phyloP scores from a whole-genome alignment of 1,140 invertebrate genomes.

The Leptestheria dahalacensis region DNA sequence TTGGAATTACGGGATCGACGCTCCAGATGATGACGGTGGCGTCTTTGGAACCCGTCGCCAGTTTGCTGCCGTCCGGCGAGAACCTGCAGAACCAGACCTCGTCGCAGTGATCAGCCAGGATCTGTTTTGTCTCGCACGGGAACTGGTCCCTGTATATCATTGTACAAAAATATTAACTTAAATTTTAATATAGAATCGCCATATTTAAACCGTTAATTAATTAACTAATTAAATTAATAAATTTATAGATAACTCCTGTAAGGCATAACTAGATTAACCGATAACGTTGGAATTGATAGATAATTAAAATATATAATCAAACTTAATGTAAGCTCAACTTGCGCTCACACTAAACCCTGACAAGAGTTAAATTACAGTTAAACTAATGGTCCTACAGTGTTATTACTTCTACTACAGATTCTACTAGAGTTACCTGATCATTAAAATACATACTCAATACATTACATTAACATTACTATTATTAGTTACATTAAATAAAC shows the following conservation, averaged over 20 bases:
- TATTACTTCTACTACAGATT: too few species aligned
- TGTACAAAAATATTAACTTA: too few species aligned
- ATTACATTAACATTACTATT: too few species aligned
- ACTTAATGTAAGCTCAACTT: background rate
- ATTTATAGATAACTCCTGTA: too few species aligned
- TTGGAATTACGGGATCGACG: conserved; percentile 78
- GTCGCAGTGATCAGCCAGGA: conserved; percentile 90
- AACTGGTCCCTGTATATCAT: conserved; percentile 57
- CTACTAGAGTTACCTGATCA: background rate
- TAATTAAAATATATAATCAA: background rate
- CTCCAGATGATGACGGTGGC: conserved; percentile 93
- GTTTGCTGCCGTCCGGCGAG: conserved; percentile 82
- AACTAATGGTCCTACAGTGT: too few species aligned
- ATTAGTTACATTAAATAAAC: background rate
- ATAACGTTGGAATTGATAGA: too few species aligned
- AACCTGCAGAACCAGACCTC: conserved; percentile 98
- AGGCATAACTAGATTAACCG: too few species aligned
- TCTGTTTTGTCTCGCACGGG: conserved; percentile 64
- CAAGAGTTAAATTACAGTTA: too few species aligned
- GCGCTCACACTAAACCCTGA: background rate
- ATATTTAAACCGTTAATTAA: background rate
- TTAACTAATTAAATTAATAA: too few species aligned
- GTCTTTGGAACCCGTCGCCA: conserved; percentile 96
- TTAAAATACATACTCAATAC: background rate
- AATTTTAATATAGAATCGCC: too few species aligned